Evolutionary conservation across 2,113 vertebrate species (phyloP), one percentile per base, ranked within the genome.

Genomic region (Turnix velox): DNA sequence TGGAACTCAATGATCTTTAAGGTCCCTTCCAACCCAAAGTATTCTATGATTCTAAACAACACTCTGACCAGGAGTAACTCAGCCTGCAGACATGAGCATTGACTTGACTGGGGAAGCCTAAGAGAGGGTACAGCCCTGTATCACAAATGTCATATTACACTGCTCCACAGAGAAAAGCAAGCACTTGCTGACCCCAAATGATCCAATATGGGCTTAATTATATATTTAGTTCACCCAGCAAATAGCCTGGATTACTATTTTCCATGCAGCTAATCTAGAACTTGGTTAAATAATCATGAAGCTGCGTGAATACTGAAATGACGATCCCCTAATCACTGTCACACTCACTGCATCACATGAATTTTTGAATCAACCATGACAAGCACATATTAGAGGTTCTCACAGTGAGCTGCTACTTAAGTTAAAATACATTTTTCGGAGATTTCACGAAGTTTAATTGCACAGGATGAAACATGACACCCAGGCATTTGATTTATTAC

Each of bases 361-460:
- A 83, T 81, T 84, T 90, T 48, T 37, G 73, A 81, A 93, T 42
- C 0, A 6, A 92, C 88, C 25, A 7, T 78, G 93, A 72, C 73
- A 90, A 93, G 90, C 57, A 52, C 68, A 85, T 52, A 52, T 58
- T 43, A 61, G 40, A 84, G 45, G 82, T 49, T 90, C 76, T 84
- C 75, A 86, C 35, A 57, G 45, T 12, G 45, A 90, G 57, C 69
- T 57, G 75, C 49, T 86, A 35, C 67, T 94, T 78, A 51, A 8
- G 76, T 49, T 91, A 84, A 84, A 85, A 93, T 25, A 92, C 8
- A 19, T 77, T 94, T 94, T 93, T 83, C 4, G 5, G 42, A 76
- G 87, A 28, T 94, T 96, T 95, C 84, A 72, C 58, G 8, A 84
- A 88, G 75, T 90, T 95, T 94, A 95, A 96, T 95, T 95, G 93